Base-by-base conservation (phyloP, 2,888 invertebrate genomes). In the Tricholauxania praeusta region DNA sequence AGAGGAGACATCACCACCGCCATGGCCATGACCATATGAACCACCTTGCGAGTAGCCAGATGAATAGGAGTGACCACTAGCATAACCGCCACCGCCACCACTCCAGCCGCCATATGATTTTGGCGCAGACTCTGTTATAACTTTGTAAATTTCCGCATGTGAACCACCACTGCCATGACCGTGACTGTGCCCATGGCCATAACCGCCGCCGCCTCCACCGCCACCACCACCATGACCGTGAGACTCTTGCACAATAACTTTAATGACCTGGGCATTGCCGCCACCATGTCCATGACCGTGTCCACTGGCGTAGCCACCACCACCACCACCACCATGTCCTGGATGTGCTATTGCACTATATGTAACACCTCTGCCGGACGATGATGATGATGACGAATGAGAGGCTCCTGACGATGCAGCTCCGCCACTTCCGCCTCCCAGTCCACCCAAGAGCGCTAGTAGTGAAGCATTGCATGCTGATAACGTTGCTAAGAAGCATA, bases 391-490 rank as follows among this genome's bases (percentile, higher is more conserved):
- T 15, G 59, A 28, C 14, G 22, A 12, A 22, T 17, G 14, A 6
- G 59, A 59, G 32, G n/a, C 53, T 53, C 53, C 53, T 7, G 53
- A n/a, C 2, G 53, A n/a, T 53, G 14, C 5, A 12, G 66, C 12
- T 10, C 74, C 74, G 0, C 75, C 75, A 0, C 76, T 75, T 0
- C 79, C 75, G 32, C 53, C 67, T n/a, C 65, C 60, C 5, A 32
- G 51, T 15, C 78, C 84, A 8, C 82, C 80, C 59, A 84, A 72
- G 17, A 84, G 75, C 62, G 79, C 81, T n/a, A 80, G 77, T 10
- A 84, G 75, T 39, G 83, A 80, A 62, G 79, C 84, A 74, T 84
- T 80, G 75, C 85, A 80, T 17, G 75, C 74, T 73, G 79, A 77
- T 12, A 82, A 64, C 59, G 74, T 74, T 71, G 80, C 81, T 68